phyloP scores from a whole-genome alignment of 2,797 vertebrate species.

The Onychomys arenicola region DNA sequence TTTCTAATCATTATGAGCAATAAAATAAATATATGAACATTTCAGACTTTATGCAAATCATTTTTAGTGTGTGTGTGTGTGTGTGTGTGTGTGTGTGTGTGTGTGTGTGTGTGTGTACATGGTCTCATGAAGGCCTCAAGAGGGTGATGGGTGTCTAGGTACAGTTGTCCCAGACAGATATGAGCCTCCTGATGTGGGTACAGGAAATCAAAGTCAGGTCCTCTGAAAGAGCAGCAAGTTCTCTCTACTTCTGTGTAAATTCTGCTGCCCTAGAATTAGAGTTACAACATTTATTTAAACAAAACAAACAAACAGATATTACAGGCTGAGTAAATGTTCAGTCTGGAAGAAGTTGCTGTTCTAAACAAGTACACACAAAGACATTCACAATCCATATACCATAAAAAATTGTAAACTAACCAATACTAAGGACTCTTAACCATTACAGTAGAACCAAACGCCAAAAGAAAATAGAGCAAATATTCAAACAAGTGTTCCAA shows the following conservation, averaged over 20 bases:
- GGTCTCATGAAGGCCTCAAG: background rate
- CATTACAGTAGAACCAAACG: background rate
- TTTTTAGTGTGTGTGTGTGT: too few relatives aligned
- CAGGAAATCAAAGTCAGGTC: background rate
- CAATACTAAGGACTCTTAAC: background rate
- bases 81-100: background rate
- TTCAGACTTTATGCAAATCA: background rate
- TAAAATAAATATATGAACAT: background rate
- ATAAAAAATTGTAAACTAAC: background rate
- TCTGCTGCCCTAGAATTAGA: background rate
- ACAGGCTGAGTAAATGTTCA: background rate
- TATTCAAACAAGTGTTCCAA: background rate
- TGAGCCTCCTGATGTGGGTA: background rate
- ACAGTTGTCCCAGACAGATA: background rate
- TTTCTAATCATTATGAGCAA: background rate
- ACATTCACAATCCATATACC: background rate
- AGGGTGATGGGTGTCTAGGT: background rate
- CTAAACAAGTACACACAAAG: background rate
- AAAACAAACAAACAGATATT: background rate
- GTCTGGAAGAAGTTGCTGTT: background rate
- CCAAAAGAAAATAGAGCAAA: background rate
- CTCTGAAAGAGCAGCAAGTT: background rate
- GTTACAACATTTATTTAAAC: background rate
- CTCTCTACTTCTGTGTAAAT: too few relatives aligned
- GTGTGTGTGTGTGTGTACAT: background rate